phyloP scores from a whole-genome alignment of 1,140 invertebrate genomes.

The Drosophila nigrodunni region DNA sequence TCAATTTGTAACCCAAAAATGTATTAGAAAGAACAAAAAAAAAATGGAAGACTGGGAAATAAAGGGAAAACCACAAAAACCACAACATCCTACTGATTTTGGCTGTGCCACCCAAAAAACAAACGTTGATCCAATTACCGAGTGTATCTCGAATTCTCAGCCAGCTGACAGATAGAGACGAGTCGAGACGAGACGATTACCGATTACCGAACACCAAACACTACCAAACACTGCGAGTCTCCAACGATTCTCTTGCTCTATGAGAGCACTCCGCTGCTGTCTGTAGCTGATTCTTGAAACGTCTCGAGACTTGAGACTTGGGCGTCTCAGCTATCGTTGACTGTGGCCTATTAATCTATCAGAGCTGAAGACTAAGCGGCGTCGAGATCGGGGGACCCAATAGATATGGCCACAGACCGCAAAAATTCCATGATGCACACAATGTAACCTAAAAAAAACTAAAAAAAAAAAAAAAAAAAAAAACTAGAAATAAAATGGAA shows the following conservation, averaged over 20 bases:
- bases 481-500: constrained; percentile 17
- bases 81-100: constrained; percentile 67
- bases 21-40: neutral
- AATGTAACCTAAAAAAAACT: constrained; percentile 56
- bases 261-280: too few relatives aligned
- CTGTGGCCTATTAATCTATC: constrained; percentile 80
- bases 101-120: constrained; percentile 18
- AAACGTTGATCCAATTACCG: constrained; percentile 59
- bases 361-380: constrained; percentile 37
- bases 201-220: constrained; percentile 10
- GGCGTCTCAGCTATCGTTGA: constrained; percentile 59
- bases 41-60: neutral
- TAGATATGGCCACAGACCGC: constrained; percentile 21
- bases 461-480: constrained; percentile 33
- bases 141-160: constrained; percentile 28
- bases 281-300: neutral
- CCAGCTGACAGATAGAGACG: constrained; percentile 42
- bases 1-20: constrained; percentile 17
- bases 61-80: constrained; percentile 63
- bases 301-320: constrained; percentile 13
- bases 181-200: constrained; percentile 14
- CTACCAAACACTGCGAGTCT: constrained; percentile 3
- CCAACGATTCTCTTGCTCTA: too few relatives aligned
- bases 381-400: constrained; percentile 2
- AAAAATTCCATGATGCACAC: constrained; percentile 63